Evolutionary conservation across 1,140 invertebrate genomes (phyloP), one percentile per base, ranked within the genome.

Genomic region (Drosophila ambigua): DNA sequence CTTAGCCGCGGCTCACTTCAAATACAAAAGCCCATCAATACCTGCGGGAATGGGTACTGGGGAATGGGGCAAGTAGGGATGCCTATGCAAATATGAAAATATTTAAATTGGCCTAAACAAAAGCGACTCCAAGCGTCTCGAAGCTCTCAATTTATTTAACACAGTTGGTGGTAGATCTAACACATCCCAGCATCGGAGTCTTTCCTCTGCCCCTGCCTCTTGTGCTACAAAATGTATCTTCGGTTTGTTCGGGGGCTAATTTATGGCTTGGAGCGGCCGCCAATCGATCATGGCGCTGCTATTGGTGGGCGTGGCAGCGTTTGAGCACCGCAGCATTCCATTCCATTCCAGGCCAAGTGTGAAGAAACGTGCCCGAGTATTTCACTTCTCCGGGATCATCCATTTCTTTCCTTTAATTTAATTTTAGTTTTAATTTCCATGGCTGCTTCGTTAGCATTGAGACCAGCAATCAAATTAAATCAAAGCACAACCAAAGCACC

Each of bases 141-240:
- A 39, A 52, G 64, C 57, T 79, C 75, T 77, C 78, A 82, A 87
- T 87, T 87, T 81, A 76, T 79, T 88, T 87, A 81, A 76, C 83
- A 79, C 83, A 79, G 79, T 83, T 79, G 83, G 83, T 88, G 83
- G 83, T 57, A 79, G 74, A 79, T 83, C 76, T 88, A 83, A 83
- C 83, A 87, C 53, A 52, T 76, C 41, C 41, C 2, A 31, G 31
- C 53, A 57, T 67, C 24, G 24, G 54, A 24, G 16, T 69, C 50
- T 28, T 41, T 35, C n/a, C 50, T 39, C 39, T 26, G 9, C 44
- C 59, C n/a, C 63, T 63, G 43, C 44, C 9, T 39, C 35, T 13
- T 11, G 3, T 4, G 35, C 35, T 13, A 5, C 35, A 39, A 39
- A 11, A 15, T n/a, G 41, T 41, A 35, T 66, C 24, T 41, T 44